Conservation (phyloP, 2,797 vertebrate genomes). For the Fistularia commersonii region DNA sequence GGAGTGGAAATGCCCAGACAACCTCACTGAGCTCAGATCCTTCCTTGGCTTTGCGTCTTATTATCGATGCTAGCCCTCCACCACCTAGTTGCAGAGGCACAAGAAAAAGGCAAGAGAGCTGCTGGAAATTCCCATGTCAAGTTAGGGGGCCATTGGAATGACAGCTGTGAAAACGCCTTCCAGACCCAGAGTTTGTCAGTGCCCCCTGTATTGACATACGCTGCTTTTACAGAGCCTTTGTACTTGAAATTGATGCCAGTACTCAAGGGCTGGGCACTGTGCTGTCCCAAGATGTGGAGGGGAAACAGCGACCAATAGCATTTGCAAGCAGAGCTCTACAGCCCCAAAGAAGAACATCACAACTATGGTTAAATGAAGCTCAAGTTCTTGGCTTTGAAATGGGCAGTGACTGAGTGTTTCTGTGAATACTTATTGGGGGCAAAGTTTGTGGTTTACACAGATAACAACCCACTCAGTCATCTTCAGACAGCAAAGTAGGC, state of each 20-base stretch:
- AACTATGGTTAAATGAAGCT: too few species aligned
- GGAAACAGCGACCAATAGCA: too few species aligned
- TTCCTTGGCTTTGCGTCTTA: constrained; percentile 4
- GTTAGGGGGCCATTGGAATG: not conserved
- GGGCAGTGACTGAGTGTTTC: too few species aligned
- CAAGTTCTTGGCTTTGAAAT: too few species aligned
- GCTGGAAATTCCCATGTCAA: too few species aligned
- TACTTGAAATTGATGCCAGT: constrained; percentile 11
- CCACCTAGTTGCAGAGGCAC: rapidly evolving
- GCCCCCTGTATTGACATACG: constrained; percentile 1
- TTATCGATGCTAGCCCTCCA: not conserved
- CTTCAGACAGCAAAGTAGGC: not conserved
- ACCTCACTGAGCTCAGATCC: rapidly evolving
- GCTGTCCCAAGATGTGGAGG: too few species aligned
- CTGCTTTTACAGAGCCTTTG: constrained; percentile 2
- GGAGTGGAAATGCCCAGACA: not conserved
- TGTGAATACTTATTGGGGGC: too few species aligned
- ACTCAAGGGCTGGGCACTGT: too few species aligned
- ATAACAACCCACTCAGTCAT: constrained; percentile 1
- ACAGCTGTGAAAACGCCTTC: not conserved
- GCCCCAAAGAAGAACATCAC: too few species aligned
- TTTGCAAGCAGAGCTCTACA: too few species aligned
- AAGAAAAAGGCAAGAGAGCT: rapidly evolving
- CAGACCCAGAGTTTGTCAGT: not conserved
- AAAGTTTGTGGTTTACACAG: too few species aligned